Conservation (phyloP, 1,140 invertebrate species). For the Leptinotarsa lineolata region DNA sequence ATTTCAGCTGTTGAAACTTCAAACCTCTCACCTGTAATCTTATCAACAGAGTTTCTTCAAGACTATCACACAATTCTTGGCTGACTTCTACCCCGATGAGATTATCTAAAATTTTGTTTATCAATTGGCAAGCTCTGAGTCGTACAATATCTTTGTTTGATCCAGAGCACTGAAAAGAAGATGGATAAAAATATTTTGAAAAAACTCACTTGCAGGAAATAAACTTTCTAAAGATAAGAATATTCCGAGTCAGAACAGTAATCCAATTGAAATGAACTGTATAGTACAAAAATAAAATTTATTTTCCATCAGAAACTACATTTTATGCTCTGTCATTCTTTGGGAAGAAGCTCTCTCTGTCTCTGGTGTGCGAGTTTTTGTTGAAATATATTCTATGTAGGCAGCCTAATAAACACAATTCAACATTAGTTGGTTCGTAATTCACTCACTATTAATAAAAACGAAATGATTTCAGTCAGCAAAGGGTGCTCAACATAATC, state of each 20-base stretch:
- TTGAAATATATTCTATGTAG: too few species aligned
- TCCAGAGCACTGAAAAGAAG: constrained; percentile 16
- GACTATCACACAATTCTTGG: constrained; percentile 20
- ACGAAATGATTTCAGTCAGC: constrained; percentile 10
- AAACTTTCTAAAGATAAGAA: too few species aligned
- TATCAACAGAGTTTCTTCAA: constrained; percentile 18
- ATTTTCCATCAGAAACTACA: too few species aligned
- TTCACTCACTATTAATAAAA: constrained; percentile 18
- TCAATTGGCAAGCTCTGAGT: constrained; percentile 25
- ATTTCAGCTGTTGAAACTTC: not conserved
- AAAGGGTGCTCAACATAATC: constrained; percentile 14
- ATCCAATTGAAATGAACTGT: too few species aligned
- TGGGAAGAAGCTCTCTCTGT: too few species aligned
- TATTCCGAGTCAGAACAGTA: too few species aligned
- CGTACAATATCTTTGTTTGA: constrained; percentile 14
- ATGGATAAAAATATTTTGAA: too few species aligned
- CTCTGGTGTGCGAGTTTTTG: too few species aligned
- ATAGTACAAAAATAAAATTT: not conserved
- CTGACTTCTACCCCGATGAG: constrained; percentile 20
- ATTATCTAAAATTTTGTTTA: constrained; percentile 27
- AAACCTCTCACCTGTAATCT: constrained; percentile 20
- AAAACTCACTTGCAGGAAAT: too few species aligned
- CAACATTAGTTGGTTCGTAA: not conserved
- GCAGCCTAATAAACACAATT: too few species aligned
- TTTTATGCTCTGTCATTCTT: too few species aligned